Evolutionary conservation across 2,888 invertebrate species (phyloP), one percentile per base, ranked within the genome.

Genomic region (Eumacrocentrus americanus): DNA sequence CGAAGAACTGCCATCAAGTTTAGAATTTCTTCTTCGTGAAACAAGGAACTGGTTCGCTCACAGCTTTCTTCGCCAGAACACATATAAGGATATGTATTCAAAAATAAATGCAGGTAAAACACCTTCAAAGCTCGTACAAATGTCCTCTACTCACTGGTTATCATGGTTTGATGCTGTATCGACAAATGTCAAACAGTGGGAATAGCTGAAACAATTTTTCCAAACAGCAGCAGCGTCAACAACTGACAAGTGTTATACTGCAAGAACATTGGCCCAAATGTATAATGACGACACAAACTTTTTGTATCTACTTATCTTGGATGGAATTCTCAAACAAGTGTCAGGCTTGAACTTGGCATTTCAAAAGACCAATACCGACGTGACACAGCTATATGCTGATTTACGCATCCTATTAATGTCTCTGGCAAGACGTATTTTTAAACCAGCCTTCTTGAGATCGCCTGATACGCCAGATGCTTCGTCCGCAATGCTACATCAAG

Each of bases 21-120:
- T 74, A 12, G 67, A 70, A 16, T 74, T 67, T 62, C 46, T 74
- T 7, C 58, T 72, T 18, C 61, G 62, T 38, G 71, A 74, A 67
- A 70, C 61, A 22, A 68, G 65, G 22, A 70, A 67, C 46, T 73
- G 71, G 69, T 72, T 73, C 57, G 63, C 60, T 18, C 57, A 68
- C 29, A 70, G 70, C 57, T 55, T 25, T 22, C 22, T 53, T 12
- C 23, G 42, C 7, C 25, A 55, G 38, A 56, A 55, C 7, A 60
- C 18, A 40, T 67, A 64, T 35, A 58, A 46, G 11, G 38, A 61
- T 18, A 47, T 65, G 7, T 66, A 59, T 22, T n/a, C n/a, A n/a
- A n/a, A n/a, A 56, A 63, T 65, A 44, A 62, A 63, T 44, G 44
- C 46, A 11, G 56, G 62, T 6, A 61, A 63, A 9, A 58, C 62